Conservation (phyloP, 2,797 vertebrate species). For the Sebastes taczanowskii region DNA sequence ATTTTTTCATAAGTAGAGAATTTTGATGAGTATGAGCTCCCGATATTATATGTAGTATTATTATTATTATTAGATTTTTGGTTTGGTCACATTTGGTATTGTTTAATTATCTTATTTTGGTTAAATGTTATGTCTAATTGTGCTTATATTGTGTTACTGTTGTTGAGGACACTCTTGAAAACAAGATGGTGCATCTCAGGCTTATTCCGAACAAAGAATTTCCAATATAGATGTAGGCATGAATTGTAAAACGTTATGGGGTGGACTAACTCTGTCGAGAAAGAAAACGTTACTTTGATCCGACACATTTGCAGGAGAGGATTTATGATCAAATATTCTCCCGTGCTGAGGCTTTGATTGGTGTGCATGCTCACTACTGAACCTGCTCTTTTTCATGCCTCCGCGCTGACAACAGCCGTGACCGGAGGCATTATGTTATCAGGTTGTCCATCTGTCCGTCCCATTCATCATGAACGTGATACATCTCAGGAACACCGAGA, state of each 20-base stretch:
- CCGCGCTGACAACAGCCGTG: too few species aligned
- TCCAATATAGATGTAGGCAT: not conserved
- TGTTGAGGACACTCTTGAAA: not conserved
- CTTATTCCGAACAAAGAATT: not conserved
- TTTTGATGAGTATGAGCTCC: not conserved
- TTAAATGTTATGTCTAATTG: not conserved
- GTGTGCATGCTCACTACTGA: not conserved
- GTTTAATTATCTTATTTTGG: not conserved
- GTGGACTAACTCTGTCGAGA: not conserved
- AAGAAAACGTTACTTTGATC: not conserved
- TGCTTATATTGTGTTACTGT: not conserved
- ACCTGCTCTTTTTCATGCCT: not conserved
- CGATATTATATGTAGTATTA: not conserved
- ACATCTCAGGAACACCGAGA: too few species aligned
- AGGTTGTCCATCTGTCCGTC: too few species aligned
- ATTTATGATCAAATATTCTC: slow-evolving; percentile 21
- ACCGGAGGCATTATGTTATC: too few species aligned
- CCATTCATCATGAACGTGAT: too few species aligned
- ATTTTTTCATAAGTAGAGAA: not conserved
- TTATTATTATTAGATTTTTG: not conserved
- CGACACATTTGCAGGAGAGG: not conserved
- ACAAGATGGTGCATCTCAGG: not conserved
- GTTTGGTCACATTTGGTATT: not conserved
- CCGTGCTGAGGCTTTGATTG: slow-evolving; percentile 25
- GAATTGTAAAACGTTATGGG: not conserved